phyloP scores from a whole-genome alignment of 2,888 invertebrate species.

The Stenchaetothrips biformis region DNA sequence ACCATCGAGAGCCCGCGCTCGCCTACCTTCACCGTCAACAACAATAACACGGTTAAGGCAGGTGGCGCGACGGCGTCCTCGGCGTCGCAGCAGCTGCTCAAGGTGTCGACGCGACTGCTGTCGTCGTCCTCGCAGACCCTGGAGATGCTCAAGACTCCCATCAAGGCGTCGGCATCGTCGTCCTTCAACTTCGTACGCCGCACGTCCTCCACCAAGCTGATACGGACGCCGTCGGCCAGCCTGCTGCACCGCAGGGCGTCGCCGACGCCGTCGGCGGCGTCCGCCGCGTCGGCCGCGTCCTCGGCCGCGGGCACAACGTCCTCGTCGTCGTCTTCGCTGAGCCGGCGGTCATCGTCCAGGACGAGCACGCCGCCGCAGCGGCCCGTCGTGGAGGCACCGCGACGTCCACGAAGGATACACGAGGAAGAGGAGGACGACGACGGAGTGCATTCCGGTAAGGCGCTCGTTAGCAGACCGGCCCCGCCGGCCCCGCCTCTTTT shows the following conservation, averaged over 20 bases:
- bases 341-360: slow-evolving; percentile 66
- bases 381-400: neutral
- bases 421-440: slow-evolving; percentile 29
- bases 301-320: slow-evolving; percentile 33
- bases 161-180: slow-evolving; percentile 50
- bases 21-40: slow-evolving; percentile 9
- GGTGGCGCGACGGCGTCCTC: neutral
- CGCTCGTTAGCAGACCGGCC: neutral
- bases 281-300: slow-evolving; percentile 27
- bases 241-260: slow-evolving; percentile 20
- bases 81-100: slow-evolving; percentile 34
- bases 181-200: slow-evolving; percentile 60
- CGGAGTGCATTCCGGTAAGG: slow-evolving; percentile 33
- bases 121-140: slow-evolving; percentile 38
- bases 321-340: slow-evolving; percentile 47
- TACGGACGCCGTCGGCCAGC: slow-evolving; percentile 46
- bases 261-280: neutral
- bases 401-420: slow-evolving; percentile 8
- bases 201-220: slow-evolving; percentile 65
- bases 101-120: slow-evolving; percentile 38
- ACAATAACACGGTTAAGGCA: neutral
- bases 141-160: slow-evolving; percentile 36
- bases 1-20: slow-evolving; percentile 13
- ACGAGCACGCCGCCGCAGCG: slow-evolving; percentile 40
- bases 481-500: too few relatives aligned